Conservation (phyloP, 2,888 invertebrate genomes). For the Chaetogeoica ovagalla region DNA sequence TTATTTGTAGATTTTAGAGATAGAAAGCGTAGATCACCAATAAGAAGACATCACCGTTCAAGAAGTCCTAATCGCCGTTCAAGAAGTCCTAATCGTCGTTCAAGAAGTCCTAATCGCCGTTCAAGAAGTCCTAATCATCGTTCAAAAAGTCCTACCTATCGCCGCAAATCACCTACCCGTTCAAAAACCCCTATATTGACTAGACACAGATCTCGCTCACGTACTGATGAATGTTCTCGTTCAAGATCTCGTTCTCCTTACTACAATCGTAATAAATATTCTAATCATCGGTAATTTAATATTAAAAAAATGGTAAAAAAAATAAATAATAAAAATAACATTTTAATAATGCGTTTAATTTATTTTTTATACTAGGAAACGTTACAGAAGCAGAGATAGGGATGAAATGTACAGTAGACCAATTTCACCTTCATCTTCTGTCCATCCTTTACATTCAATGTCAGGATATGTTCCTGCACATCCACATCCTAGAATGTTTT, state of each 20-base stretch:
- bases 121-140: background rate
- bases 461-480: conserved; percentile 32
- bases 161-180: conserved; percentile 26
- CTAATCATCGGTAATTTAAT: conserved; percentile 33
- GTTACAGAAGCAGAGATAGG: conserved; percentile 43
- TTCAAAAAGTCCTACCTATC: conserved; percentile 32
- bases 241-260: conserved; percentile 52
- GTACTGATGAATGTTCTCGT: conserved; percentile 13
- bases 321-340: background rate
- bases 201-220: conserved; percentile 36
- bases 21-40: conserved; percentile 35
- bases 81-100: background rate
- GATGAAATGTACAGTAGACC: conserved; percentile 41
- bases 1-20: conserved; percentile 10
- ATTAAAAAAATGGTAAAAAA: background rate
- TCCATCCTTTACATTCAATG: conserved; percentile 27
- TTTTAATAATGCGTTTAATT: background rate
- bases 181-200: conserved; percentile 26
- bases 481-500: conserved; percentile 47
- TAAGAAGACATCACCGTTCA: conserved; percentile 13
- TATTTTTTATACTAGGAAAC: conserved; percentile 18
- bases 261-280: conserved; percentile 43
- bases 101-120: conserved; percentile 37
- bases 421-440: conserved; percentile 16
- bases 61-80: conserved; percentile 22